Base-by-base conservation (phyloP, 2,888 invertebrate species). In the Sicus ferrugineus region DNA sequence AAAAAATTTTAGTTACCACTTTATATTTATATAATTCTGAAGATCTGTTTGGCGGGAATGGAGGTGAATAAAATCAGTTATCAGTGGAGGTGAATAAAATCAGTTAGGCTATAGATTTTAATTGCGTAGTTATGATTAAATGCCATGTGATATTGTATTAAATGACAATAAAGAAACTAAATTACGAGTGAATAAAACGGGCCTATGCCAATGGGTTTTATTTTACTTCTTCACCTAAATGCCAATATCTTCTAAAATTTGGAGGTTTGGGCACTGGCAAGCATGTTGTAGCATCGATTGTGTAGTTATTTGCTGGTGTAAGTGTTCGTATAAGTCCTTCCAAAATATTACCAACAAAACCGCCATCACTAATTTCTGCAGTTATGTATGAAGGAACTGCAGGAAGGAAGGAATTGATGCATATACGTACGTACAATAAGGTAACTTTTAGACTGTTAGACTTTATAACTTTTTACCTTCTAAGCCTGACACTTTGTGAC, bases 221-320 rank as follows among this genome's bases (percentile, higher is more conserved):
- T 28, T 16, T 5, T 14, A 26, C 16, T 30, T 16, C 42, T 50
- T 28, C 78, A 88, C 89, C 87, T 72, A 93, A 92, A 81, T 90
- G 89, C 16, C 87, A 83, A 76, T 93, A 93, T 66, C 89, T 83
- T 64, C 87, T 87, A 59, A 87, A 87, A 80, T 92, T 89, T 0
- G 93, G 93, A 0, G 89, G 88, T 62, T 88, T 85, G 0, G 95
- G 94, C 71, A 90, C 88, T 0, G 95, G 95, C 0, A 95, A 86
- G 79, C 96, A 96, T 0, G 89, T 87, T 1, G 89, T 83, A 0
- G 90, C 88, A 76, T 92, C 90, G 5, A 91, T 81, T 62, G 88
- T 87, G 48, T 86, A 80, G 30, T 86, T 84, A 0, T 86, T 85
- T 14, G 87, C 70, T 0, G 90, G 90, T 58, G 88, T 87, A 75